Conservation (phyloP, 64 coral and sea anemone genomes). For the Dendrophyllia cribrosa region DNA sequence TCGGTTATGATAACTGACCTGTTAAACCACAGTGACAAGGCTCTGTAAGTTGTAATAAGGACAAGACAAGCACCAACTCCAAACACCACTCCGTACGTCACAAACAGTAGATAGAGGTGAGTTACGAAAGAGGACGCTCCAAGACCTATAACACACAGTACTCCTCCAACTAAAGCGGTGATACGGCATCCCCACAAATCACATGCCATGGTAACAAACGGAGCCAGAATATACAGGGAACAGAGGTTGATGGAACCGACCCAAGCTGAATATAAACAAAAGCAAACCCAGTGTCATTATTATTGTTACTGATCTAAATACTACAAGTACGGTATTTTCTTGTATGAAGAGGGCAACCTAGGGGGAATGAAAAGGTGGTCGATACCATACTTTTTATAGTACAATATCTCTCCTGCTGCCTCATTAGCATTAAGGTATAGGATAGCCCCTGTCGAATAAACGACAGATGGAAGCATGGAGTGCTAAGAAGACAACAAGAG, state of each 20-base stretch:
- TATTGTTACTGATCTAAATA: too few relatives aligned
- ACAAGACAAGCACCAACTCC: not conserved
- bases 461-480: too few relatives aligned
- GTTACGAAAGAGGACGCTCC: not conserved
- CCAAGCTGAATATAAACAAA: not conserved
- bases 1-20: not conserved
- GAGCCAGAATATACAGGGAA: not conserved
- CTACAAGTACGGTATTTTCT: too few relatives aligned
- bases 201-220: slow-evolving; percentile 8
- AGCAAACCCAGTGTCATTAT: not conserved
- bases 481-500: too few relatives aligned
- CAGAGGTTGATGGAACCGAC: not conserved
- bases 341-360: not conserved
- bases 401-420: too few relatives aligned
- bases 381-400: too few relatives aligned
- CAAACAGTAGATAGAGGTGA: not conserved
- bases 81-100: slow-evolving; percentile 3
- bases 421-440: too few relatives aligned
- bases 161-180: not conserved
- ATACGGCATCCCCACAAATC: slow-evolving; percentile 16
- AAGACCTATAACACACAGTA: not conserved
- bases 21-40: not conserved
- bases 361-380: too few relatives aligned
- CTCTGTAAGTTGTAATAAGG: not conserved
- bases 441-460: too few relatives aligned